These are phyloP conservation scores for Sebastes vulpes DNA, from an alignment of 2,797 vertebrate species.

Conservation along the genomic window DNA sequence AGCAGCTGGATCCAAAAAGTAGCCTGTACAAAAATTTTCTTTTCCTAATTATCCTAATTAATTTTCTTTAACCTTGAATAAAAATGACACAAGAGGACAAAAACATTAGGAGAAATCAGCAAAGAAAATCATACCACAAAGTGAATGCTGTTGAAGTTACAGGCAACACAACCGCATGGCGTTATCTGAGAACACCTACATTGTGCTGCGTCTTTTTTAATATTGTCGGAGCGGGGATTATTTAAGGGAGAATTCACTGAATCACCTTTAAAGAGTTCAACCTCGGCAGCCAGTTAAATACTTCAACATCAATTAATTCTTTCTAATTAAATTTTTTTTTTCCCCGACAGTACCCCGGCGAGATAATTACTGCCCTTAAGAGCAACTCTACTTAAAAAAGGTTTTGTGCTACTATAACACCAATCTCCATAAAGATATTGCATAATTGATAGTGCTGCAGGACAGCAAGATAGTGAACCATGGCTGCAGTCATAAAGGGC, in stretches of 20 bases:
- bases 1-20: neutral
- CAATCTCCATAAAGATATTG: conserved; percentile 52
- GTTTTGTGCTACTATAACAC: conserved; percentile 40
- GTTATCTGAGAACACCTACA: neutral
- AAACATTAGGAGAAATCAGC: neutral
- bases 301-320: conserved; percentile 52
- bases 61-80: neutral
- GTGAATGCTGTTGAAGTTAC: neutral
- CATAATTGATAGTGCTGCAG: conserved; percentile 52
- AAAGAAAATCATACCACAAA: neutral
- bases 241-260: neutral
- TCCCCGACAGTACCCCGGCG: neutral
- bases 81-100: neutral
- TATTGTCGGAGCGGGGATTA: neutral
- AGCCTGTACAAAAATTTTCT: neutral
- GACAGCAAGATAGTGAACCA: conserved; percentile 5
- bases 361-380: conserved; percentile 59
- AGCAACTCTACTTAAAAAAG: conserved; percentile 31
- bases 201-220: neutral
- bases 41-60: neutral
- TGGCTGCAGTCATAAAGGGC: neutral
- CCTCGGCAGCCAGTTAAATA: conserved; percentile 30
- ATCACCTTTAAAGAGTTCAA: conserved; percentile 37
- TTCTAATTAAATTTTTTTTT: conserved; percentile 53
- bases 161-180: neutral